Evolutionary conservation across 2,113 vertebrate species (phyloP).

Genomic region (Setophaga petechia): DNA sequence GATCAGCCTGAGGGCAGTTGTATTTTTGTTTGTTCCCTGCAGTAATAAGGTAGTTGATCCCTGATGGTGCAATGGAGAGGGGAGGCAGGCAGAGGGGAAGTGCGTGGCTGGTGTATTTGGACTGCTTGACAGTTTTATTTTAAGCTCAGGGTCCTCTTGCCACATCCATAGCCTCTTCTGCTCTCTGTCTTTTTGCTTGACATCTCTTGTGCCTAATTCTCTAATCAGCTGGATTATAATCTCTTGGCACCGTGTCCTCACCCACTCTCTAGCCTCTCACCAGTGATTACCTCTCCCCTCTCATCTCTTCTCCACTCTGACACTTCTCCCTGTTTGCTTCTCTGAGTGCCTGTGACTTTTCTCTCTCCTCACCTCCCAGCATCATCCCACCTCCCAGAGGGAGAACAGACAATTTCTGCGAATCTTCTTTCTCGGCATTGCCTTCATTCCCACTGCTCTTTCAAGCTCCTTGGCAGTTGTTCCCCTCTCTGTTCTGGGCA

Average conservation of each 20-base stretch:
- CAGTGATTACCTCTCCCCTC: background rate
- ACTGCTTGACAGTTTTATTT: background rate
- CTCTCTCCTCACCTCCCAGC: background rate
- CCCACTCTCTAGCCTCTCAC: conserved; percentile 18
- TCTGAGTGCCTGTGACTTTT: background rate
- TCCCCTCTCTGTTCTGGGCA: background rate
- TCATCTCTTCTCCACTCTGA: background rate
- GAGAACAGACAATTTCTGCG: background rate
- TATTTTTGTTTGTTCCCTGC: background rate
- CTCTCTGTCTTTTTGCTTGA: conserved; percentile 10
- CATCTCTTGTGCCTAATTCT: conserved; percentile 30
- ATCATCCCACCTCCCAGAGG: background rate
- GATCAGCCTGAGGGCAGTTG: background rate
- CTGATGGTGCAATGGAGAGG: background rate
- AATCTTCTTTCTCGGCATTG: background rate
- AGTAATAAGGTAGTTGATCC: background rate
- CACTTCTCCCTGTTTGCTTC: background rate
- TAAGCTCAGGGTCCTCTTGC: conserved; percentile 1
- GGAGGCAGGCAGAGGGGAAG: background rate
- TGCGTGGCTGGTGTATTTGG: background rate
- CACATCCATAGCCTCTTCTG: background rate
- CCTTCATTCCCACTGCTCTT: background rate
- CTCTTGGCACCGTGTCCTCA: conserved; percentile 2
- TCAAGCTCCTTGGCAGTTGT: background rate
- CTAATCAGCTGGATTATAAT: conserved; percentile 18